Base-by-base conservation (phyloP, 2,113 vertebrate species). In the Mungos mungo region DNA sequence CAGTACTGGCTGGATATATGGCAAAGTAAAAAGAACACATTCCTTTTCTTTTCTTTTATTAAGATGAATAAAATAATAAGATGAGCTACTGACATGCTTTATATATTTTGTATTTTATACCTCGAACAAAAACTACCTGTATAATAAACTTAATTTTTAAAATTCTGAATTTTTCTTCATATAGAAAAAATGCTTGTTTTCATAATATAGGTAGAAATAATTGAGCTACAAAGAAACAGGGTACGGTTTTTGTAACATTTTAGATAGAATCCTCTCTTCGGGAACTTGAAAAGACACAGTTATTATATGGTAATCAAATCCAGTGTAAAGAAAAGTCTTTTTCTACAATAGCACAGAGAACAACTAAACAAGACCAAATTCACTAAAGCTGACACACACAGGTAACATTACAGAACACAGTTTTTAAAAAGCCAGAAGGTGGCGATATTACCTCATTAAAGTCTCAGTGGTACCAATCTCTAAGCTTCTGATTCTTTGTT, bases 371-470 rank as follows among this genome's bases (percentile, higher is more conserved):
- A 72, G 41, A 85, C 52, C 52, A 90, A 96, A 93, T 86, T 63
- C 41, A 80, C 29, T 68, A 41, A 50, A 41, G 47, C 33, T 80
- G 41, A 86, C 23, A 80, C 50, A 69, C 6, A 69, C 50, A 76
- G 31, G 60, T n/a, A 74, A 66, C 79, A 79, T 33, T 66, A 57
- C 13, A 81, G 72, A n/a, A 81, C 31, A 76, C 31, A 54, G 41
- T 68, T 79, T 60, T 84, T 66, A 54, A 31, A 88, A 82, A 91
- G 74, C 69, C 95, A 88, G 71, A 94, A 97, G 96, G 72, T 88
- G 95, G 92, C 88, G 21, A 4, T 66, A 54, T 88, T n/a, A 92
- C 69, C 69, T 79, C 83, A 50, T 41, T 54, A 19, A 84, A 38
- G 33, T 38, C 66, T 76, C 57, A 41, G 35, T 31, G 83, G 33